These are phyloP conservation scores for Mohoua ochrocephala DNA, from an alignment of 2,113 vertebrate genomes.

Conservation along the genomic window DNA sequence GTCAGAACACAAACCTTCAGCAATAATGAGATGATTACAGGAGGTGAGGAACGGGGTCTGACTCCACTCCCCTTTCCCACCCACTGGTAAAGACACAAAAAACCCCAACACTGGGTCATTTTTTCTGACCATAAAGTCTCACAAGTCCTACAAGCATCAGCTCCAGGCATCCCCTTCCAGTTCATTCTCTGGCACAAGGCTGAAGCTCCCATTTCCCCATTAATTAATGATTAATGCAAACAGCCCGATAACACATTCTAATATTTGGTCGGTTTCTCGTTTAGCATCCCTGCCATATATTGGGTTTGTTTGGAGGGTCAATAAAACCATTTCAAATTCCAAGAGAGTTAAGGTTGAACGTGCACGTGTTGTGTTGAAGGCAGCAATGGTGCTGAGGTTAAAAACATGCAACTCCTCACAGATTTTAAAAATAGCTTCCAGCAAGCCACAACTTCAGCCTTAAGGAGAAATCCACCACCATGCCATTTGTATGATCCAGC, in stretches of 20 bases:
- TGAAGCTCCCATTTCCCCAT: not conserved
- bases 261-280: not conserved
- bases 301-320: not conserved
- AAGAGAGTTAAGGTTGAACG: not conserved
- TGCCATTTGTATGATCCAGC: not conserved
- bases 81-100: not conserved
- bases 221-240: not conserved
- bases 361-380: not conserved
- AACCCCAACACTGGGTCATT: not conserved
- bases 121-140: not conserved
- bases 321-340: not conserved
- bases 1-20: not conserved
- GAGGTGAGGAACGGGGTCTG: not conserved
- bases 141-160: not conserved
- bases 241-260: not conserved
- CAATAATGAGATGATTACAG: not conserved
- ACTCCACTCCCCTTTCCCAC: not conserved
- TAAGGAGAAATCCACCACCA: not conserved
- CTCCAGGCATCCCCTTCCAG: not conserved
- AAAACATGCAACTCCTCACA: not conserved
- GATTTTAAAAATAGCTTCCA: not conserved
- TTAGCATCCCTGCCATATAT: not conserved
- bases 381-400: not conserved
- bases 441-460: not conserved
- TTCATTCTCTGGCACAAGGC: not conserved